A percentile compares a stretch with the other conserved stretches of the same genome.
Evolutionary conservation across 2,113 vertebrate genomes (phyloP).

Genomic region (Podarcis raffonei): DNA sequence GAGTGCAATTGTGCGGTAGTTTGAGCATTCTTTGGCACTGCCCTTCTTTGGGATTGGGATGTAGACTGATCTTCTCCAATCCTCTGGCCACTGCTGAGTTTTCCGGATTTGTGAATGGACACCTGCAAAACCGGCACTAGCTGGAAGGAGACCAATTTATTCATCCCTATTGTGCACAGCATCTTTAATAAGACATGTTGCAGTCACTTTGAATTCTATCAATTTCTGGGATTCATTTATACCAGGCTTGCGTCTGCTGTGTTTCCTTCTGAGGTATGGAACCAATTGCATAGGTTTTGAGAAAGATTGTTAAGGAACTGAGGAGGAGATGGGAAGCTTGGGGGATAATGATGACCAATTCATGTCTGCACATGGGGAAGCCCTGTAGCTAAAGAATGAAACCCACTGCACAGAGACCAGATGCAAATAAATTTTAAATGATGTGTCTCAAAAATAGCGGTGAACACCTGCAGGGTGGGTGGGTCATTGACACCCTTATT

Average conservation of each 20-base stretch:
- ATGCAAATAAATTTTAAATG: slow-evolving; percentile 1
- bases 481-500: not conserved
- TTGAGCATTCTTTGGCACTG: too few species aligned
- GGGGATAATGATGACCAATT: not conserved
- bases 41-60: too few species aligned
- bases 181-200: not conserved
- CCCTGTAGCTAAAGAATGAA: not conserved
- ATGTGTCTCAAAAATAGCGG: not conserved
- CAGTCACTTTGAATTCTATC: not conserved
- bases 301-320: not conserved
- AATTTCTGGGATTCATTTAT: too few species aligned
- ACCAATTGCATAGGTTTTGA: not conserved
- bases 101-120: too few species aligned
- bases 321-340: not conserved
- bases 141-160: too few species aligned
- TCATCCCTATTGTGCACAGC: too few species aligned
- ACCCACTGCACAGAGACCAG: not conserved
- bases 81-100: too few species aligned
- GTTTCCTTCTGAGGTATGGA: not conserved
- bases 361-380: not conserved
- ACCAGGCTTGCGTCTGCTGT: not conserved
- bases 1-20: too few species aligned
- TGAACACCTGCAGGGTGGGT: not conserved
- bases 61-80: too few species aligned
- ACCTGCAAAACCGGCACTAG: too few species aligned